Base-by-base conservation (phyloP, 2,797 vertebrate species). In the Etheostoma perlongum region DNA sequence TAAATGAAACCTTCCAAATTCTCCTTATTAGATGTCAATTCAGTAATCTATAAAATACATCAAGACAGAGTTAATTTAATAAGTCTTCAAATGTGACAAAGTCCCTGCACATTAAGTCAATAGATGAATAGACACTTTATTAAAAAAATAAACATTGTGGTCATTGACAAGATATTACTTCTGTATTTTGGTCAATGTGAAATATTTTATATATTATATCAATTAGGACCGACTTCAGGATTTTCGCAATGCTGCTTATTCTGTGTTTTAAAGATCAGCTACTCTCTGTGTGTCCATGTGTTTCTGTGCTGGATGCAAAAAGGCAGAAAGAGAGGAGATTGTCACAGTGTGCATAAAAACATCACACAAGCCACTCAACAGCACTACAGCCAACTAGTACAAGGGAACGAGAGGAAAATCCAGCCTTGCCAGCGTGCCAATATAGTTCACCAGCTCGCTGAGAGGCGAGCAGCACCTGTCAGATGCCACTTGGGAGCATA, bases 401-500 rank as follows among this genome's bases (percentile, higher is more conserved):
- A 70, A 79, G 52, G 57, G 19, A 79, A 66, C 49, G 42, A 81
- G 77, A 82, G 82, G 68, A 79, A 77, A 81, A 72, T 81, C 66
- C 67, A 74, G 66, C 80, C 81, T 30, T 79, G 81, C 79, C 79
- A 62, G 70, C 25, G 48, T 78, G 86, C 91, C 89, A 92, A 80
- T 40, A 72, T 47, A 90, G 79, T 85, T 88, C 85, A 84, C 52
- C 84, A 88, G 87, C 83, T 75, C 70, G 47, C 72, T 89, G 89
- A 90, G 91, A 92, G 91, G 86, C 87, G 23, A 81, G 78, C 88
- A 85, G 86, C 92, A 94, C 92, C 93, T 93, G 92, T 91, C 93
- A 93, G 91, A 93, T 91, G 93, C 90, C 89, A 91, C 91, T 89
- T 74, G 54, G 66, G 76, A 71, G 48, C 61, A 46, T 72, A 77